These are phyloP conservation scores for Hystrix cristata DNA, from an alignment of 2,113 vertebrate genomes.

Conservation along the genomic window DNA sequence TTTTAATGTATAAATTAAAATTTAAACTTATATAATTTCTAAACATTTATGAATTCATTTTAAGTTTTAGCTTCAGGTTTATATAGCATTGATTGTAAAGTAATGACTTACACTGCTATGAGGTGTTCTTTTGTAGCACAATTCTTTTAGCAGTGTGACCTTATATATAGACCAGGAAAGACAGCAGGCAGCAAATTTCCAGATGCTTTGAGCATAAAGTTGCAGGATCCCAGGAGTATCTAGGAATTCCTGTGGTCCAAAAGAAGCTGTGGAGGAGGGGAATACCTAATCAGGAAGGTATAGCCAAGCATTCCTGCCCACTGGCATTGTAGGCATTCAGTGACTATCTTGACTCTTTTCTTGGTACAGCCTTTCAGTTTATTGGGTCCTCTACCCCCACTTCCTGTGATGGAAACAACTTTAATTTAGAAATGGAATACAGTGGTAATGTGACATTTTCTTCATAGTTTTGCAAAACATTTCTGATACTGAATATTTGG, in stretches of 20 bases:
- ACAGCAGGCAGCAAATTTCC: conserved; percentile 64
- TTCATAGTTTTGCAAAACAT: conserved; percentile 47
- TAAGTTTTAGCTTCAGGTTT: conserved; percentile 63
- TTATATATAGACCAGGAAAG: conserved; percentile 17
- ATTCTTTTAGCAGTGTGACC: conserved; percentile 60
- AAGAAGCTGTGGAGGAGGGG: conserved; percentile 54
- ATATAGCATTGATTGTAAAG: conserved; percentile 36
- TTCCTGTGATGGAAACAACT: not conserved
- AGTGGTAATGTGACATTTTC: conserved; percentile 20
- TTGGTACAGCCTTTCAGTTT: conserved; percentile 61
- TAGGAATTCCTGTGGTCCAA: conserved; percentile 63
- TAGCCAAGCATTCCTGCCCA: conserved; percentile 20
- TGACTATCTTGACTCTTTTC: not conserved
- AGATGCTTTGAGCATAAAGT: conserved; percentile 71
- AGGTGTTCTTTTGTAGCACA: conserved; percentile 36
- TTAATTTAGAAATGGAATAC: conserved; percentile 45
- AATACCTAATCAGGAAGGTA: conserved; percentile 53
- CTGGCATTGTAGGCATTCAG: not conserved
- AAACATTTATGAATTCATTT: conserved; percentile 4
- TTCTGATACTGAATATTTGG: conserved; percentile 51
- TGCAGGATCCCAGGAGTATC: conserved; percentile 65
- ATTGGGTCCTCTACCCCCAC: not conserved
- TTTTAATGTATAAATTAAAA: conserved; percentile 53
- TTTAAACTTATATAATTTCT: conserved; percentile 42
- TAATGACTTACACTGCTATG: conserved; percentile 38